phyloP scores from a whole-genome alignment of 1,140 invertebrate species.

The Drosophila insularis region DNA sequence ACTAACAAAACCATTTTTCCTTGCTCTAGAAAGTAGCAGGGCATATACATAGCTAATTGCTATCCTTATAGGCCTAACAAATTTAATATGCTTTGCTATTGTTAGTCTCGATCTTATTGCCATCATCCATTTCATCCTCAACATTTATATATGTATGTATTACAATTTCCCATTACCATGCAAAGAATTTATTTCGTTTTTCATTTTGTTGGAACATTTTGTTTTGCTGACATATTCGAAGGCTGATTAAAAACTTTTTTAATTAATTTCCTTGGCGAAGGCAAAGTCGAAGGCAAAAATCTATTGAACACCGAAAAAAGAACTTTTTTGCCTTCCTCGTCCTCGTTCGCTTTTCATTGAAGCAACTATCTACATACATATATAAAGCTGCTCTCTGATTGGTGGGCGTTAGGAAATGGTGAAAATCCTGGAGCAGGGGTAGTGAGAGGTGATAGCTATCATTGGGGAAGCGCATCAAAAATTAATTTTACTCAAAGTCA shows the following conservation, averaged over 20 bases:
- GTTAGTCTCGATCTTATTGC: not conserved
- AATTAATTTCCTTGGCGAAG: conserved; percentile 68
- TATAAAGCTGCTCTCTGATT: not conserved
- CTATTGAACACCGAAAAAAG: conserved; percentile 36
- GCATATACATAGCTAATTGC: too few species aligned
- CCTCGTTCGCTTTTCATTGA: conserved; percentile 3
- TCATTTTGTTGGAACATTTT: conserved; percentile 1
- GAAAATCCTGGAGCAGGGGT: not conserved
- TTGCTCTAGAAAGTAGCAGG: too few species aligned
- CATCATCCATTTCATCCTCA: not conserved
- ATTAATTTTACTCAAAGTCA: conserved; percentile 63
- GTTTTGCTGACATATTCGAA: conserved; percentile 63
- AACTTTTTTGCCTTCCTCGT: conserved; percentile 22
- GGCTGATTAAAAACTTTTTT: conserved; percentile 78
- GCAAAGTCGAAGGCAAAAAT: conserved; percentile 41
- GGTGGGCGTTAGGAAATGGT: not conserved
- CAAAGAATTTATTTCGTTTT: not conserved
- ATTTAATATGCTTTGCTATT: too few species aligned
- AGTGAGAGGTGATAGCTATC: conserved; percentile 22
- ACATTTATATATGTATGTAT: not conserved
- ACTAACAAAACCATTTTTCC: too few species aligned
- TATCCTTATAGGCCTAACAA: too few species aligned
- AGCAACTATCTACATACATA: too few species aligned
- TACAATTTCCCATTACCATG: not conserved
- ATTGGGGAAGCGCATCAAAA: conserved; percentile 55